Evolutionary conservation across 2,113 vertebrate species (phyloP).

Genomic region (Poeciliopsis occidentalis): DNA sequence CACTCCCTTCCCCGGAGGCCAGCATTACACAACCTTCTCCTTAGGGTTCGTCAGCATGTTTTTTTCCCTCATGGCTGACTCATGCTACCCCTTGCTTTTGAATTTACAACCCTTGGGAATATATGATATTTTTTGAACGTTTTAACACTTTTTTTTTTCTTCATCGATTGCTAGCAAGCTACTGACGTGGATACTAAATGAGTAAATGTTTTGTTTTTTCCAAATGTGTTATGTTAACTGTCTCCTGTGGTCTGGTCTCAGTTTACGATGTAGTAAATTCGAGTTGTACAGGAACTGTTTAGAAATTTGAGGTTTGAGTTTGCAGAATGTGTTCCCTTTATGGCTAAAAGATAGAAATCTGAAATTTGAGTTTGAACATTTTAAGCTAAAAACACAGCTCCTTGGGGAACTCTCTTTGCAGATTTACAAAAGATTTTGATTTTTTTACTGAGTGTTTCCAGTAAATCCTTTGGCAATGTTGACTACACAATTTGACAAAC

Average conservation of each 20-base stretch:
- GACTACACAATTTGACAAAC: no score
- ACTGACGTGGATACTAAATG: neutral
- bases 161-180: neutral
- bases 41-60: conserved; percentile 20
- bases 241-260: conserved; percentile 9
- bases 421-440: neutral
- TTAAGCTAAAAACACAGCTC: no score
- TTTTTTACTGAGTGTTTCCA: no score
- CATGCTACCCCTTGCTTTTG: neutral
- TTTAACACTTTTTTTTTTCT: neutral
- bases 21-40: conserved; percentile 36
- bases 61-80: neutral
- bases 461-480: no score
- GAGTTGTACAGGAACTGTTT: neutral
- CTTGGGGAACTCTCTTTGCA: neutral
- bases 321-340: no score
- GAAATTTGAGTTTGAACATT: neutral
- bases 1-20: conserved; percentile 50
- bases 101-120: neutral
- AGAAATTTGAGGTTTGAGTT: no score
- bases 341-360: neutral
- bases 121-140: neutral
- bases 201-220: neutral
- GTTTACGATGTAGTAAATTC: conserved; percentile 19
- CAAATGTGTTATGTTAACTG: neutral